phyloP scores from a whole-genome alignment of 2,888 invertebrate genomes.

The Patella ulyssiponensis region DNA sequence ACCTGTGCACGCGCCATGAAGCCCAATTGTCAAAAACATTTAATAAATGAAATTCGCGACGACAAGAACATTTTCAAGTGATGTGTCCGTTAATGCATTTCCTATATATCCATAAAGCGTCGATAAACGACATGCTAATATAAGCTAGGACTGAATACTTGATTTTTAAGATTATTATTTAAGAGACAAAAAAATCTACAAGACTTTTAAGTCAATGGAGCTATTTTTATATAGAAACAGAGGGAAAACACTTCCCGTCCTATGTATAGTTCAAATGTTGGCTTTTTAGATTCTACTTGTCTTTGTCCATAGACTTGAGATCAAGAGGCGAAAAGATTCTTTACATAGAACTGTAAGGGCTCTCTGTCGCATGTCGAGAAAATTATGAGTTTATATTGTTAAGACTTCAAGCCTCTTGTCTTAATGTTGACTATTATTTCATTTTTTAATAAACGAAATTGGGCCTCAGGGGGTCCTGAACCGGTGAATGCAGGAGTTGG shows the following conservation, averaged over 20 bases:
- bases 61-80: too few relatives aligned
- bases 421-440: slow-evolving; percentile 5
- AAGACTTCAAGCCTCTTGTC: slow-evolving; percentile 5
- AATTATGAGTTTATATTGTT: slow-evolving; percentile 19
- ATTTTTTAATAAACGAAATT: slow-evolving; percentile 12
- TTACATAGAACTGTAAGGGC: slow-evolving; percentile 12
- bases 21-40: not conserved
- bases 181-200: not conserved
- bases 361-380: slow-evolving; percentile 19
- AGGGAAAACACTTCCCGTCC: not conserved
- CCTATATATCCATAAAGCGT: too few relatives aligned
- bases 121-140: too few relatives aligned
- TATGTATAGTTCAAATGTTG: not conserved
- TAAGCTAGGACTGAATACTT: not conserved
- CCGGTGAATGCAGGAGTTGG: not conserved
- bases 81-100: too few relatives aligned
- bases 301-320: not conserved
- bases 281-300: not conserved
- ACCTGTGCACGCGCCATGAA: slow-evolving; percentile 3
- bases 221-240: not conserved
- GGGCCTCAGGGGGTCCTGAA: slow-evolving; percentile 3
- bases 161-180: not conserved
- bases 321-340: slow-evolving; percentile 10
- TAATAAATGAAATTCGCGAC: too few relatives aligned
- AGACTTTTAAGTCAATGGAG: slow-evolving; percentile 1